Evolutionary conservation across 1,140 invertebrate genomes (phyloP), one percentile per base, ranked within the genome.

Genomic region (Pinna nobilis): DNA sequence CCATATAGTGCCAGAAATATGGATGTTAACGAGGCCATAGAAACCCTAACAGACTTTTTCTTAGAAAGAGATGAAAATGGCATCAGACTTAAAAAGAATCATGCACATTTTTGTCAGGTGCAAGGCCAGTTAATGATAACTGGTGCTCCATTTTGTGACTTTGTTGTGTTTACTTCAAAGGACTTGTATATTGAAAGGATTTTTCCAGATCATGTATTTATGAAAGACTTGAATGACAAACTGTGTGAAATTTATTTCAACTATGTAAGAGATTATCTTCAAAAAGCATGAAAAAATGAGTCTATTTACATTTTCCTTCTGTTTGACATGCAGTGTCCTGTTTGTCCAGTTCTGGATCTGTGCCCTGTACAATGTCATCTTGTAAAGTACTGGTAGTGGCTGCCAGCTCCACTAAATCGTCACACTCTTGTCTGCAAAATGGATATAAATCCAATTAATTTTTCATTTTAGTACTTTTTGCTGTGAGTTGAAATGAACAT

Each of bases 71-170:
- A 20, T 39, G 50, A n/a, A 18, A 41, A 39, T 20, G 23, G 11
- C 3, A 28, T 28, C 32, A 18, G 28, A 20, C 50, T 69, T 32
- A 60, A 49, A 44, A 18, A 51, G 9, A 32, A 13, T 3, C 44
- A 70, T 63, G 28, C 39, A 18, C 47, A 70, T 28, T 70, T 47
- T 41, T 70, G 37, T 49, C 73, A 75, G 50, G 49, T 75, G 3
- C 73, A 57, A 51, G 65, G 73, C 20, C 73, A 75, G 35, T 41
- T 75, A 15, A 30, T 75, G 4, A 41, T 75, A 20, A 64, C 73
- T 33, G 57, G 47, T 39, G 66, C 66, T 18, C 25, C 57, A 11
- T 75, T 70, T 63, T 75, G 73, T 64, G 73, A 75, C 37, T 75
- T 75, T 57, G 49, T 75, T 63, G 51, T 55, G 18, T 70, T 55